These are phyloP conservation scores for Alcis repandata DNA, from an alignment of 2,888 invertebrate genomes.

Conservation along the genomic window DNA sequence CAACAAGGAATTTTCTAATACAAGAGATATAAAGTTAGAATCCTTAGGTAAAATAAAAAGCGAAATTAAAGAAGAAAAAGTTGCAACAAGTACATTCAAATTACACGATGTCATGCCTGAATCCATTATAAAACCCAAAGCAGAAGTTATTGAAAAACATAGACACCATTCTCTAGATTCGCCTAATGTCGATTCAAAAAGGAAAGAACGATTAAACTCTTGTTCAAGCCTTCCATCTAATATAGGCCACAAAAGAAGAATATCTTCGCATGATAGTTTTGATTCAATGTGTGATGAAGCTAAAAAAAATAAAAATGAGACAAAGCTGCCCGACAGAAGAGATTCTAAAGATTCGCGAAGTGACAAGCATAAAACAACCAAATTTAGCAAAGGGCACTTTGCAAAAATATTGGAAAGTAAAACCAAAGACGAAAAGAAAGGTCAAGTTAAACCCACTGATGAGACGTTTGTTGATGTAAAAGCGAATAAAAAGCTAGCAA, in stretches of 20 bases:
- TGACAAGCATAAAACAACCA: conserved; percentile 81
- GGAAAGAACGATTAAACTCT: conserved; percentile 88
- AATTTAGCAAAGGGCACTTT: conserved; percentile 87
- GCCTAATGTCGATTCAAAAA: conserved; percentile 77
- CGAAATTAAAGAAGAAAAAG: conserved; percentile 83
- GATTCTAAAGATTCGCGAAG: conserved; percentile 90
- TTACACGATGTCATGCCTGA: conserved; percentile 50
- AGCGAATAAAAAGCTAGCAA: conserved; percentile 63
- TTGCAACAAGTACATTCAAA: conserved; percentile 44
- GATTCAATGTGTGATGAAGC: conserved; percentile 86
- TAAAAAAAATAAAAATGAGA: conserved; percentile 88
- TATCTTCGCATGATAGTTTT: conserved; percentile 91
- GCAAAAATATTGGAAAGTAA: conserved; percentile 87
- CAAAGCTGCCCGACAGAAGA: conserved; percentile 86
- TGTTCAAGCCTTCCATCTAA: conserved; percentile 88
- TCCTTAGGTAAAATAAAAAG: conserved; percentile 62
- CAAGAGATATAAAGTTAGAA: conserved; percentile 53
- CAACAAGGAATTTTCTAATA: conserved; percentile 75
- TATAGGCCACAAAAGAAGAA: conserved; percentile 90
- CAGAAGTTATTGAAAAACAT: conserved; percentile 75
- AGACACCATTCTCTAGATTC: conserved; percentile 83
- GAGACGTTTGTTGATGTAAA: conserved; percentile 73
- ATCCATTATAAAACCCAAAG: conserved; percentile 63
- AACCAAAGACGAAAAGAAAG: conserved; percentile 87
- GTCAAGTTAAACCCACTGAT: conserved; percentile 81